Conservation (phyloP, 2,113 vertebrate genomes). For the Himantopus leucocephalus region DNA sequence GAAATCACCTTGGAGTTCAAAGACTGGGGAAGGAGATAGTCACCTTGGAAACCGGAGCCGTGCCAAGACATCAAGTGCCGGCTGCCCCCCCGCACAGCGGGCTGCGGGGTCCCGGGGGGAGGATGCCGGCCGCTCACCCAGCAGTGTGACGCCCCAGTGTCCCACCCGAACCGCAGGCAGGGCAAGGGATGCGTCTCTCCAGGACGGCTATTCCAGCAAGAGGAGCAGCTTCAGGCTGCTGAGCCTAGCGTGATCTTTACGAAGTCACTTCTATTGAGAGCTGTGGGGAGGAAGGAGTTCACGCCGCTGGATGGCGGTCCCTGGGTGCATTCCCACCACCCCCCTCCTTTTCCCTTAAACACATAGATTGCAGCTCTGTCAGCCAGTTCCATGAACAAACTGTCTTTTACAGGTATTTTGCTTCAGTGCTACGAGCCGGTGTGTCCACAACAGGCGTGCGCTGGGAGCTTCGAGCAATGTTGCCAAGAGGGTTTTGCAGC, state of each 20-base stretch:
- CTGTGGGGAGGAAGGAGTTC: background rate
- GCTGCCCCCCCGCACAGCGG: background rate
- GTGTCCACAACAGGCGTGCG: fast-evolving
- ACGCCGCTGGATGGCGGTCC: fast-evolving
- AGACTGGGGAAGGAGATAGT: conserved; percentile 12
- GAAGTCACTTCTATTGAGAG: background rate
- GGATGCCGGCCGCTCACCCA: background rate
- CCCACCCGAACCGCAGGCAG: fast-evolving
- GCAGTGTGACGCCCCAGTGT: fast-evolving
- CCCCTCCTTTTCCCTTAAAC: background rate
- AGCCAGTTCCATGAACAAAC: fast-evolving
- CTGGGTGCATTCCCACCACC: fast-evolving
- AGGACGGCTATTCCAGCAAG: background rate
- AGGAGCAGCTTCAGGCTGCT: background rate
- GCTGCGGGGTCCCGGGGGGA: background rate
- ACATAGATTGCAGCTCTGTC: fast-evolving
- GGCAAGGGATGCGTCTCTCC: background rate
- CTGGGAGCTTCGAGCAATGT: background rate
- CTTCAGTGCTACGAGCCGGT: background rate
- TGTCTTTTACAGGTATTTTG: fast-evolving
- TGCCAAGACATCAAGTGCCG: fast-evolving
- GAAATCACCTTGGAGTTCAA: conserved; percentile 9
- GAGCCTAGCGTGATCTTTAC: fast-evolving
- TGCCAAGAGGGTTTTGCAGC: background rate
- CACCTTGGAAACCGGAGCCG: conserved; percentile 37